Evolutionary conservation across 2,113 vertebrate species (phyloP), one percentile per base, ranked within the genome.

Genomic region (Eulemur rufifrons): DNA sequence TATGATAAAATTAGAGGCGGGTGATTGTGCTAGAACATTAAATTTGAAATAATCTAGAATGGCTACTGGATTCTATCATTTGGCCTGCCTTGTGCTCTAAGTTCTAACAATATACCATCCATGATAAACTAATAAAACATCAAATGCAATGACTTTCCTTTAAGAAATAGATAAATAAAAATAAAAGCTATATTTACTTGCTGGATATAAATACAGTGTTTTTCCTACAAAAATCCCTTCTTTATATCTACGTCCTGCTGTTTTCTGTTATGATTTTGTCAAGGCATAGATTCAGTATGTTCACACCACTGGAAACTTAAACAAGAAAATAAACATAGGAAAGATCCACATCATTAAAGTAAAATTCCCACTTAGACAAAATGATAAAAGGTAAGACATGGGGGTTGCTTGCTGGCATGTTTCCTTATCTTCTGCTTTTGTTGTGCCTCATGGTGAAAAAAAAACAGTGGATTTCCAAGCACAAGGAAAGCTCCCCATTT

Each of bases 251-350:
- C 32, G 2, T 42, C 4, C 12, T 0, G 45, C 4, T 66, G 8
- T n/a, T 32, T n/a, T 32, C 12, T 29, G 10, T 25, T 52, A 6
- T 50, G 4, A 56, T 68, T 29, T 86, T 77, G 11, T 14, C 21
- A 56, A 20, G 3, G 0, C 64, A 4, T 8, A 7, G 3, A 4
- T 0, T 85, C 14, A 92, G 14, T 18, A 11, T 52, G 1, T 39
- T 89, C 14, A 37, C 3, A 34, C 6, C 14, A 42, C 4, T n/a
- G 9, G 11, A 4, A 83, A 78, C 68, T 68, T 88, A 56, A 68
- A 87, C 25, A 82, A 89, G 18, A 37, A 83, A 42, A 29, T 23
- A 56, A 76, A 17, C 23, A 3, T 18, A 37, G 68, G 61, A 82
- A 89, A 89, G 74, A 52, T 45, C 1, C 13, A 56, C 21, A 81